Evolutionary conservation across 1,140 invertebrate species (phyloP).

Genomic region (Drosophila rhopaloa): DNA sequence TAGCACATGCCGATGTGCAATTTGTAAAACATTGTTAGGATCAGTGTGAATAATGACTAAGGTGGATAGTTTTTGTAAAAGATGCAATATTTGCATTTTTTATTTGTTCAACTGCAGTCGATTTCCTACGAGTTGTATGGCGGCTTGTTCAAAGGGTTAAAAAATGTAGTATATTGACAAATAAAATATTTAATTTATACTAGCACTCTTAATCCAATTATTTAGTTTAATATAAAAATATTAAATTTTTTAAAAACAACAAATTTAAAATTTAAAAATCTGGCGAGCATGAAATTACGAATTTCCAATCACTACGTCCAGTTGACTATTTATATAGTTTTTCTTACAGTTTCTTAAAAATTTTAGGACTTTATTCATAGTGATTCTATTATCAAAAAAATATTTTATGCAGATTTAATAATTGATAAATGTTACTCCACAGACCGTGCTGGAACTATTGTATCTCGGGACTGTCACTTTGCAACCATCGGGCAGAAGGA

Average conservation of each 20-base stretch:
- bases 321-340: too few relatives aligned
- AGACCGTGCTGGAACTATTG: slow-evolving; percentile 75
- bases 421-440: neutral
- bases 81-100: neutral
- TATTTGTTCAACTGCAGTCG: slow-evolving; percentile 20
- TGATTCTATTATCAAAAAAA: too few relatives aligned
- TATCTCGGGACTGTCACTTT: slow-evolving; percentile 81
- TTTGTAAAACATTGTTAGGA: neutral
- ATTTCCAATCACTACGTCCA: too few relatives aligned
- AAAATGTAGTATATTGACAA: neutral
- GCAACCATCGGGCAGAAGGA: slow-evolving; percentile 73
- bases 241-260: too few relatives aligned
- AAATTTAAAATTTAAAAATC: too few relatives aligned
- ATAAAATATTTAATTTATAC: too few relatives aligned
- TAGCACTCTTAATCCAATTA: too few relatives aligned
- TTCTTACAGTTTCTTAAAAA: too few relatives aligned
- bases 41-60: neutral
- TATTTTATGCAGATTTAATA: neutral
- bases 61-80: neutral
- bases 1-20: too few relatives aligned
- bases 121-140: neutral
- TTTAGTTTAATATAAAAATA: too few relatives aligned
- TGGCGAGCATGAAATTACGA: too few relatives aligned
- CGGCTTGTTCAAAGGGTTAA: neutral
- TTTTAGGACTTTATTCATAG: neutral